Base-by-base conservation (phyloP, 2,888 invertebrate species). In the Rhopalosiphum nymphaeae region DNA sequence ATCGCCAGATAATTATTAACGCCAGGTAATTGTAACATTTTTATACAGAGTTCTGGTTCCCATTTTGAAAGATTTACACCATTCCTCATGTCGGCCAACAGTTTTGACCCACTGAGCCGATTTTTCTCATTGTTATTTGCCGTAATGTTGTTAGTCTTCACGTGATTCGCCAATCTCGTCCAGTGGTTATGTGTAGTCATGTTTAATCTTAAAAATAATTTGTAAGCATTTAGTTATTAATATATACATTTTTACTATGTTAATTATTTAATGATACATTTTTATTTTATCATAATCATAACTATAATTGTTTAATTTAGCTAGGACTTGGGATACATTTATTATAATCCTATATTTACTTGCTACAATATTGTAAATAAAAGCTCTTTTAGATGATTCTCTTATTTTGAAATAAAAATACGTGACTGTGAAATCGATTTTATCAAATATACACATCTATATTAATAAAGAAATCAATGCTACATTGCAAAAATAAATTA, bases 1-100 rank as follows among this genome's bases (percentile, higher is more conserved):
- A 96, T 95, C 16, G 95, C 95, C 3, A 95, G 94, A 94, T 95
- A 96, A 95, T 96, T 96, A 46, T 95, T 95, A 0, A 95, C 95
- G 56, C 95, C 95, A 2, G 96, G 96, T 61, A 95, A 95, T 46
- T 95, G 95, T 91, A 96, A 95, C 93, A 96, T 95, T 61, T 95
- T 95, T n/a, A 96, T 95, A 91, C 95, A 96, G 10, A 95, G 95
- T 85, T 96, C 96, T 1, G 96, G 95, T 78, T 95, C 95, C 96
- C 96, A 96, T 78, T 94, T 94, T 7, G 94, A 91, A 44, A 94
- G 61, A 21, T 49, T 85, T 61, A 56, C 49, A 42, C 90, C 94
- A 29, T 91, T 90, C n/a, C 53, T 91, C 61, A 94, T 87, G 67
- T 91, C 94, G 0, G 94, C 91, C 94, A 91, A n/a, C 21, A 91